Conservation (phyloP, 2,888 invertebrate species). For the Neelides folsomi region DNA sequence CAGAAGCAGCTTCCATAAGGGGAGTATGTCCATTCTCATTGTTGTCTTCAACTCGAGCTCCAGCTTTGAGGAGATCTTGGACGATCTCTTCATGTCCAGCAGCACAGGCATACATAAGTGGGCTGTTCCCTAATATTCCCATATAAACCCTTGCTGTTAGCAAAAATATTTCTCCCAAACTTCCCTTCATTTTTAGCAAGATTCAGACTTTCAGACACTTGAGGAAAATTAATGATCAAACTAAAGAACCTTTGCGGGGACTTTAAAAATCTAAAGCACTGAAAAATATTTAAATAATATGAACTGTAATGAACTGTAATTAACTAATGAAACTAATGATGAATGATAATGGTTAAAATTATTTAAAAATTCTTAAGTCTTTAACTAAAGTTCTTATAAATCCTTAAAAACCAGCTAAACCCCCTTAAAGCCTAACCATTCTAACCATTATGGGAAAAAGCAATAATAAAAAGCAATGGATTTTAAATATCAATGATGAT, state of each 20-base stretch:
- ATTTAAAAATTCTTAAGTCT: neutral
- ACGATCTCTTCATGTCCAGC: slow-evolving; percentile 90
- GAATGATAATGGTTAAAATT: neutral
- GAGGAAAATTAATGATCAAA: neutral
- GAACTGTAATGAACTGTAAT: too few species aligned
- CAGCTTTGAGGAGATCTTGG: slow-evolving; percentile 69
- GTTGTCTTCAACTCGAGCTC: slow-evolving; percentile 93
- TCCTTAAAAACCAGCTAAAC: too few species aligned
- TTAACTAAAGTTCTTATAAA: too few species aligned
- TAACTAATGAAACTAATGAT: too few species aligned
- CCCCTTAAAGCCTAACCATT: too few species aligned
- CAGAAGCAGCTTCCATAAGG: slow-evolving; percentile 95
- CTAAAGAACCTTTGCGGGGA: too few species aligned
- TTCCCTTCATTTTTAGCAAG: neutral
- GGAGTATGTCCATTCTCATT: slow-evolving; percentile 99
- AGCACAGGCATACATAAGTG: slow-evolving; percentile 91
- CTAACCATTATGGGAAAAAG: neutral
- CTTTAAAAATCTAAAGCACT: too few species aligned
- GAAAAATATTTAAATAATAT: too few species aligned
- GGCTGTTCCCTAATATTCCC: slow-evolving; percentile 61
- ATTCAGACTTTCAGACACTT: neutral
- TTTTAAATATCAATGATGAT: neutral
- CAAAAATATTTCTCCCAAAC: neutral
- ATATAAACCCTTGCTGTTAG: neutral
- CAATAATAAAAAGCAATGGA: neutral